Percentiles rank a stretch among this genome's conserved stretches.
These are phyloP conservation scores for Hyperoodon ampullatus DNA, from an alignment of 2,113 vertebrate genomes.

Conservation along the genomic window DNA sequence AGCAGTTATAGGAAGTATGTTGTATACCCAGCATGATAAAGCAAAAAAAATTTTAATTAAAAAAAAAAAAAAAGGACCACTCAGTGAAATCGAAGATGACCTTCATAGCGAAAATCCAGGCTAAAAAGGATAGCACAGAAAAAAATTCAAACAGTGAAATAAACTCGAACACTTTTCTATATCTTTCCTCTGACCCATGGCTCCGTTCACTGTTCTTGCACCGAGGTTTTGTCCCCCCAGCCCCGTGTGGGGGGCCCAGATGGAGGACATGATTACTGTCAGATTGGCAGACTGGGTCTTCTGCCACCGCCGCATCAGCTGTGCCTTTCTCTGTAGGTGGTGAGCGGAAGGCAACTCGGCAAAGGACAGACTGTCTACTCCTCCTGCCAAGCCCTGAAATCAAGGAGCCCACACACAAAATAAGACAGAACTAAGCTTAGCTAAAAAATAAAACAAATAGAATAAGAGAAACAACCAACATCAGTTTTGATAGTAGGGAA, in stretches of 20 bases:
- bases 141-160: background rate
- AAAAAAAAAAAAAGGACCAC: background rate
- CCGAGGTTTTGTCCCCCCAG: background rate
- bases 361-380: conserved; percentile 21
- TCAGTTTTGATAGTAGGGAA: background rate
- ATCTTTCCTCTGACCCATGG: too few species aligned
- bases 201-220: background rate
- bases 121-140: background rate
- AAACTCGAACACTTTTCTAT: background rate
- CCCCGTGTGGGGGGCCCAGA: conserved; percentile 1
- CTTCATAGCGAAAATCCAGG: background rate
- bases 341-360: conserved; percentile 53
- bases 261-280: background rate
- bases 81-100: conserved; percentile 1
- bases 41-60: background rate
- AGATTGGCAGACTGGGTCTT: background rate
- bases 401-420: conserved; percentile 59
- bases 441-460: background rate
- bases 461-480: background rate
- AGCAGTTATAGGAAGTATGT: background rate
- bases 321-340: conserved; percentile 59
- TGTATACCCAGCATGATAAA: background rate
- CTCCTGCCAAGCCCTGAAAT: conserved; percentile 28
- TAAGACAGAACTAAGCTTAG: background rate
- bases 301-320: background rate